Conservation (phyloP, 1,140 invertebrate genomes). For the Centruroides sculpturatus region DNA sequence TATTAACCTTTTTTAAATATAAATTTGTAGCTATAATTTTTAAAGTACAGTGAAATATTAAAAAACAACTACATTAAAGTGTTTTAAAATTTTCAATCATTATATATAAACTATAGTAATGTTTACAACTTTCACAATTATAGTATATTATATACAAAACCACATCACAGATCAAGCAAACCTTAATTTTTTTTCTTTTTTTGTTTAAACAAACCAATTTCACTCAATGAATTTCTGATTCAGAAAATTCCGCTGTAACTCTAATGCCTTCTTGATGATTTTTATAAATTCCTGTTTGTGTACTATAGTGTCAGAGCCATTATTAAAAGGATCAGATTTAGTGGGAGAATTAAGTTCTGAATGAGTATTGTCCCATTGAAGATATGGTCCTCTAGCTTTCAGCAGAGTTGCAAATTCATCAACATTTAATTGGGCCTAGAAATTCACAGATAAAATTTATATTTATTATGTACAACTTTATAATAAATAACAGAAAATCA, state of each 20-base stretch:
- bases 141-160: too few species aligned
- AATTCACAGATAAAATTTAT: not conserved
- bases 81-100: too few species aligned
- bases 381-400: slow-evolving; percentile 14
- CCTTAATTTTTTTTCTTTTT: too few species aligned
- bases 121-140: too few species aligned
- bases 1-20: too few species aligned
- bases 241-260: not conserved
- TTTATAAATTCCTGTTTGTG: slow-evolving; percentile 16
- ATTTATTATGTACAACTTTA: not conserved
- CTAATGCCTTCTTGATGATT: slow-evolving; percentile 10
- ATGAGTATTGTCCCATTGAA: slow-evolving; percentile 19
- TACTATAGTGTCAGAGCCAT: slow-evolving; percentile 16
- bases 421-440: slow-evolving; percentile 15
- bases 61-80: too few species aligned
- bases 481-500: too few species aligned
- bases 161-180: too few species aligned
- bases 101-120: too few species aligned
- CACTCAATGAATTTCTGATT: not conserved
- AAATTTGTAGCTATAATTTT: too few species aligned
- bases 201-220: too few species aligned
- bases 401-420: slow-evolving; percentile 13
- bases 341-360: slow-evolving; percentile 2
- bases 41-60: too few species aligned
- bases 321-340: slow-evolving; percentile 11